A percentile compares a stretch with the other conserved stretches of the same genome.
These are phyloP conservation scores for Lissonota sp. DNA, from an alignment of 2,888 invertebrate species.

Conservation along the genomic window DNA sequence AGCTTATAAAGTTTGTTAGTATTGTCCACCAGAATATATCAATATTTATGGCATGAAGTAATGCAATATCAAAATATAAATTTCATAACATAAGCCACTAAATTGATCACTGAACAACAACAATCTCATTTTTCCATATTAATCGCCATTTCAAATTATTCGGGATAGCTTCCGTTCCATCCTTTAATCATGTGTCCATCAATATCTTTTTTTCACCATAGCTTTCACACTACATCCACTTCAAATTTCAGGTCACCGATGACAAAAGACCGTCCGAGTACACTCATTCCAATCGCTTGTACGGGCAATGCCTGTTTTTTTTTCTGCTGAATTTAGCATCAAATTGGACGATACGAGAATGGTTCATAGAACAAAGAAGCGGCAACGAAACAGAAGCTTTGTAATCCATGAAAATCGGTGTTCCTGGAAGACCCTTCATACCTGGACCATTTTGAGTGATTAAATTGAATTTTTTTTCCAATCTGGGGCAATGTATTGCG, in stretches of 20 bases:
- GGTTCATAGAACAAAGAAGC: conserved; percentile 20
- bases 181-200: background rate
- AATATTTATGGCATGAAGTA: no score
- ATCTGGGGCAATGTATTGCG: background rate
- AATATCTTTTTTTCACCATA: conserved; percentile 9
- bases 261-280: conserved; percentile 13
- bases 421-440: conserved; percentile 23
- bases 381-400: background rate
- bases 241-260: conserved; percentile 8
- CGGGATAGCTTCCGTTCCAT: no score
- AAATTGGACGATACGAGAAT: conserved; percentile 39
- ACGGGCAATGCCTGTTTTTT: conserved; percentile 19
- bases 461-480: background rate
- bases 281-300: conserved; percentile 42
- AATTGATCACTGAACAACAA: conserved; percentile 18
- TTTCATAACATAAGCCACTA: no score
- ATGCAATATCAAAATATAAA: no score
- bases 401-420: conserved; percentile 9
- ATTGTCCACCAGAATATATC: no score
- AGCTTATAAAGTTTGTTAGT: no score
- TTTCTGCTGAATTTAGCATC: conserved; percentile 20
- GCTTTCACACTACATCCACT: background rate
- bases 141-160: background rate
- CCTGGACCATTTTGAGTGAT: background rate
- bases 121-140: background rate